These are phyloP conservation scores for Rugalucina vietnamica DNA, from an alignment of 2,888 invertebrate genomes.

Conservation along the genomic window DNA sequence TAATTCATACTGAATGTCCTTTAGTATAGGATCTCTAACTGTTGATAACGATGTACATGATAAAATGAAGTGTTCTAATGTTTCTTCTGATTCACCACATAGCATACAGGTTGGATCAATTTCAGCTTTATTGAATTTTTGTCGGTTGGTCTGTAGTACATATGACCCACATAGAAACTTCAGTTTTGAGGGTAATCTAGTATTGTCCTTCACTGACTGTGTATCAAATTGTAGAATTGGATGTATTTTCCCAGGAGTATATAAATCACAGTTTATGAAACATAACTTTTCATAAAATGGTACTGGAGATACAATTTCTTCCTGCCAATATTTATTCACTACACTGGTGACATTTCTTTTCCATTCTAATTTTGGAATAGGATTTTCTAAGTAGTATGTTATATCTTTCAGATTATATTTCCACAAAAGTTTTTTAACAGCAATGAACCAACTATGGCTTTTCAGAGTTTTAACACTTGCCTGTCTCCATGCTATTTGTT, in stretches of 20 bases:
- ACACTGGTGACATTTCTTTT: neutral
- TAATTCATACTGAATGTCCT: neutral
- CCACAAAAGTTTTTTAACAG: neutral
- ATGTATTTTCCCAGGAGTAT: neutral
- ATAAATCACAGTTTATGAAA: neutral
- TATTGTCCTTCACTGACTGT: neutral
- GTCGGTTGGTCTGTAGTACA: neutral
- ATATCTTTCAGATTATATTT: neutral
- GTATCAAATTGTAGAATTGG: neutral
- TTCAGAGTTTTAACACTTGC: neutral
- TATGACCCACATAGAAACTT: neutral
- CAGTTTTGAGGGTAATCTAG: neutral
- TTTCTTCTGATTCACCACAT: neutral
- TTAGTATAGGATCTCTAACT: neutral
- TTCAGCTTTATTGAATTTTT: neutral
- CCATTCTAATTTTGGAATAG: neutral
- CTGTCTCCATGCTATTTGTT: neutral
- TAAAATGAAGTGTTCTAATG: neutral
- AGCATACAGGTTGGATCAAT: neutral
- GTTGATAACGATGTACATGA: neutral
- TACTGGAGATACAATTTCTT: neutral
- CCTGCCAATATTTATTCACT: neutral
- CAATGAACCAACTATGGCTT: neutral
- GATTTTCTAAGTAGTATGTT: neutral
- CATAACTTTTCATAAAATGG: neutral